These are phyloP conservation scores for Athalia rosae DNA, from an alignment of 2,888 invertebrate genomes.

Conservation along the genomic window DNA sequence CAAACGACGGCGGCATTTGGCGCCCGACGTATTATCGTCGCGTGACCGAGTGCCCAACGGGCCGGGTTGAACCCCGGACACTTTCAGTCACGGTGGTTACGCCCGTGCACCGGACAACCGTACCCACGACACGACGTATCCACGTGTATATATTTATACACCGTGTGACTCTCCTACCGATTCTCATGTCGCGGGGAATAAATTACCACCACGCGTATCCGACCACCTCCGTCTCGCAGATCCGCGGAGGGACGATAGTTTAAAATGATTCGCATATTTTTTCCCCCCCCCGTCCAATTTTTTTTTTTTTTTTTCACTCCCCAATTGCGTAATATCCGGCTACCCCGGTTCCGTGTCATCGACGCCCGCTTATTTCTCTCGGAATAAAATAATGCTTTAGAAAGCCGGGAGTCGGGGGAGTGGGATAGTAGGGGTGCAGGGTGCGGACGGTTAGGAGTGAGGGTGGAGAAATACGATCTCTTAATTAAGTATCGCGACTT, in stretches of 20 bases:
- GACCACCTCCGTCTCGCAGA: too few species aligned
- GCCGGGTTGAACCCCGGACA: slow-evolving; percentile 57
- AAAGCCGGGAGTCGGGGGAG: not conserved
- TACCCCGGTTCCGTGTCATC: too few species aligned
- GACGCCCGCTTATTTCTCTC: not conserved
- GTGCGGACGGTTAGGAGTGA: too few species aligned
- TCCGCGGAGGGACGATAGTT: too few species aligned
- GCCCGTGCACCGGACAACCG: too few species aligned
- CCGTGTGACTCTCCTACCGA: not conserved
- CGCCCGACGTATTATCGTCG: slow-evolving; percentile 59
- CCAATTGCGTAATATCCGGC: not conserved
- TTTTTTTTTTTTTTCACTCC: not conserved
- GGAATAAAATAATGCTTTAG: not conserved
- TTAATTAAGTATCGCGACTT: slow-evolving; percentile 36
- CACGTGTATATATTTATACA: too few species aligned
- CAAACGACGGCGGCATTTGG: slow-evolving; percentile 54
- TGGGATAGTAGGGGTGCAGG: not conserved
- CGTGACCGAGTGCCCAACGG: slow-evolving; percentile 63
- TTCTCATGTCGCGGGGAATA: too few species aligned
- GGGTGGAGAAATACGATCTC: slow-evolving; percentile 38
- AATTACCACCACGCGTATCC: too few species aligned
- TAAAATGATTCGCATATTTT: too few species aligned
- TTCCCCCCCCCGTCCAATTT: too few species aligned
- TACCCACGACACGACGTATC: too few species aligned
- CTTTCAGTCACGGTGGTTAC: not conserved